These are phyloP conservation scores for Dynastes maya DNA, from an alignment of 2,888 invertebrate genomes.

Conservation along the genomic window DNA sequence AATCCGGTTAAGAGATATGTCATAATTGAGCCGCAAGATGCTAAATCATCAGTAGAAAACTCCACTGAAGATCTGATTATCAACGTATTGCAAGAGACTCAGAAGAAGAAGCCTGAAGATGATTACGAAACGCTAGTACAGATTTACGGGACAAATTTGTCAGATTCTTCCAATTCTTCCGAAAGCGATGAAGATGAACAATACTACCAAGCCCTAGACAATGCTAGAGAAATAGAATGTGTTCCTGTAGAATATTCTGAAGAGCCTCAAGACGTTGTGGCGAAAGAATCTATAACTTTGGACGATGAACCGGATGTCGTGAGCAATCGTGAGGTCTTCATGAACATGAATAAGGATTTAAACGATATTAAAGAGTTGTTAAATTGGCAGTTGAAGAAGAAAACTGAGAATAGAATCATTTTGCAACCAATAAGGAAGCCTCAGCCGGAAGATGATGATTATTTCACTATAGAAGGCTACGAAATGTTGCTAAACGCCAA, in stretches of 20 bases:
- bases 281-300: conserved; percentile 39
- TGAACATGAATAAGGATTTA: conserved; percentile 45
- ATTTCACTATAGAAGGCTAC: conserved; percentile 47
- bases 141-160: conserved; percentile 11
- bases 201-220: conserved; percentile 57
- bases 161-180: conserved; percentile 12
- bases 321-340: conserved; percentile 38
- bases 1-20: not conserved
- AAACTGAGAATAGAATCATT: conserved; percentile 59
- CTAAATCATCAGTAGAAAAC: not conserved
- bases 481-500: conserved; percentile 42
- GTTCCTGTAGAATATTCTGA: conserved; percentile 38
- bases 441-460: conserved; percentile 30
- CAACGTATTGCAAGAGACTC: no score
- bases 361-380: conserved; percentile 64
- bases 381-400: conserved; percentile 62
- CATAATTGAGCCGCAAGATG: not conserved
- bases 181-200: conserved; percentile 54
- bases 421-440: conserved; percentile 57
- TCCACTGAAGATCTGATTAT: not conserved
- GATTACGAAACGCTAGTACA: conserved; percentile 43
- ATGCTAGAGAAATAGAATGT: conserved; percentile 48
- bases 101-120: conserved; percentile 13
- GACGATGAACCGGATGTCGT: conserved; percentile 11
- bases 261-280: conserved; percentile 46